Conservation (phyloP, 2,113 vertebrate species). For the Mesocricetus auratus region DNA sequence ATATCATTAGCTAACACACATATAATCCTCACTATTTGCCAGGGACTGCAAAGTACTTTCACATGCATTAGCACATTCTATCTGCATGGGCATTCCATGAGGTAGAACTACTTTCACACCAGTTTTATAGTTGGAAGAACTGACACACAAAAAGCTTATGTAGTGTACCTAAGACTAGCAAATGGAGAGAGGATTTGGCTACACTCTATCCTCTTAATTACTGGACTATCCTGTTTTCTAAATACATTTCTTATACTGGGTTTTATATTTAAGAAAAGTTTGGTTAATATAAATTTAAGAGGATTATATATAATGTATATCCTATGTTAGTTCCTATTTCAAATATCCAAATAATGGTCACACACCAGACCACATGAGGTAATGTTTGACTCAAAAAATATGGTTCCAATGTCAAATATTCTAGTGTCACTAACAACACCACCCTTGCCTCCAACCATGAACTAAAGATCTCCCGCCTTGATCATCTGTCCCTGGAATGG, state of each 20-base stretch:
- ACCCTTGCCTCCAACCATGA: slow-evolving; percentile 1
- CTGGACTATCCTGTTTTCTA: neutral
- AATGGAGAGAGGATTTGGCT: neutral
- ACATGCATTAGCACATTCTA: neutral
- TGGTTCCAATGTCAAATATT: slow-evolving; percentile 38
- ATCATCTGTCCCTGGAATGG: neutral
- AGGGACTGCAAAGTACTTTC: neutral
- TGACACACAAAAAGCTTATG: slow-evolving; percentile 21
- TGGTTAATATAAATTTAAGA: neutral
- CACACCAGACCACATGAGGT: neutral
- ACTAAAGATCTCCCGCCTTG: slow-evolving; percentile 36
- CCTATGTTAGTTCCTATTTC: slow-evolving; percentile 45
- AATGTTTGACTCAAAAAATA: slow-evolving; percentile 48
- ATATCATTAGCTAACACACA: slow-evolving; percentile 34
- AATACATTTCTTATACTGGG: slow-evolving; percentile 16
- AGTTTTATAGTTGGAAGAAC: slow-evolving; percentile 11
- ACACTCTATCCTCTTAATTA: neutral
- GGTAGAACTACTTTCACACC: neutral
- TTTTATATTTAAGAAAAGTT: neutral
- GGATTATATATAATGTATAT: neutral
- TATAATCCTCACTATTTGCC: neutral
- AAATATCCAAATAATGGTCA: slow-evolving; percentile 37
- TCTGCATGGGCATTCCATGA: slow-evolving; percentile 10
- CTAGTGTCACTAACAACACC: neutral
- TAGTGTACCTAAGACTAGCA: neutral